Percentiles rank a stretch among this genome's conserved stretches.
Conservation (phyloP, 2,113 vertebrate genomes). For the Mesembrinibis cayennensis region DNA sequence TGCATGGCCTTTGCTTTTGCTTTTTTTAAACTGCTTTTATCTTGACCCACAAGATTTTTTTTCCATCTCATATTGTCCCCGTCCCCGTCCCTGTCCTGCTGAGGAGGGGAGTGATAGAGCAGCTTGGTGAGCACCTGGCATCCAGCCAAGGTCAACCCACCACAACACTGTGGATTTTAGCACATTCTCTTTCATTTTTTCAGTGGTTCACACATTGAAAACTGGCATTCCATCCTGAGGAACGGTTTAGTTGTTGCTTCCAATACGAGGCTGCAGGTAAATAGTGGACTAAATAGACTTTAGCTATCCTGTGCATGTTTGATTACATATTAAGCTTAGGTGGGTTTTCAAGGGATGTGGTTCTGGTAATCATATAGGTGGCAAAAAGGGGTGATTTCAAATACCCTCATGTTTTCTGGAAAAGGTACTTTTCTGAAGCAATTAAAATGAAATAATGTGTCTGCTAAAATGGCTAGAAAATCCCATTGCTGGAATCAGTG, state of each 20-base stretch:
- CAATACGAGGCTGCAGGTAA: slow-evolving; percentile 89
- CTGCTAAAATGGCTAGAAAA: background rate
- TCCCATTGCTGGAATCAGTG: background rate
- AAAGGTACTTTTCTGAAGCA: background rate
- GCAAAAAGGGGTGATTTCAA: background rate
- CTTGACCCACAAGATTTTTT: too few species aligned
- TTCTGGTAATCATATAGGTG: background rate
- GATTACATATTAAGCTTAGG: background rate
- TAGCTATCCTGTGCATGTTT: background rate
- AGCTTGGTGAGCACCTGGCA: too few species aligned
- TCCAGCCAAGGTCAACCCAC: too few species aligned
- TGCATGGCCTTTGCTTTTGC: too few species aligned
- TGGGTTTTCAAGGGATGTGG: background rate
- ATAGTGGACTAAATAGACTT: background rate
- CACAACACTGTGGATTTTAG: background rate
- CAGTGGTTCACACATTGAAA: slow-evolving; percentile 91
- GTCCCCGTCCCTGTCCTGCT: too few species aligned
- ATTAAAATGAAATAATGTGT: background rate
- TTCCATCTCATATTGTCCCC: too few species aligned
- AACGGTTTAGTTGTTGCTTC: slow-evolving; percentile 91
- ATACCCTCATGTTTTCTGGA: background rate
- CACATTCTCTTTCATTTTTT: background rate
- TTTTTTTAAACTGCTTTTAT: too few species aligned
- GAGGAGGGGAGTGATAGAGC: too few species aligned
- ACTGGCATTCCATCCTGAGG: slow-evolving; percentile 92